Evolutionary conservation across 1,140 invertebrate species (phyloP), one percentile per base, ranked within the genome.

Genomic region (Cotesia chilonis): DNA sequence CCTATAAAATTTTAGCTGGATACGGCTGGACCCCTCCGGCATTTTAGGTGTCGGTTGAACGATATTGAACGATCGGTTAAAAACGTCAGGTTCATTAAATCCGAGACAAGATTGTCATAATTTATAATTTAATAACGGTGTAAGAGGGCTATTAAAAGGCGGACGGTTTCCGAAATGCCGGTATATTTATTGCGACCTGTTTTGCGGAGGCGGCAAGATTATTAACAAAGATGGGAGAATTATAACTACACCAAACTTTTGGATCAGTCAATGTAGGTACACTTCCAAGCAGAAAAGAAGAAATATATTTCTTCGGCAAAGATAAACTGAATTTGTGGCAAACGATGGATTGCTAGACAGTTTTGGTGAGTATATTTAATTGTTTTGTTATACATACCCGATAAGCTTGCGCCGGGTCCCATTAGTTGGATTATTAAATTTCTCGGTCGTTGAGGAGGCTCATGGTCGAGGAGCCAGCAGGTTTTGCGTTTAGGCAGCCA

Each of bases 401-500:
- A 73, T 73, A 75, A 57, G 67, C 68, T 70, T 61, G 68, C 38
- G 67, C 66, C 65, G 68, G 66, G 68, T 67, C 60, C 71, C 74
- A 78, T 76, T 86, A 86, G 83, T 77, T 81, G 83, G 83, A 87
- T 87, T 87, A 87, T 87, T 87, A 87, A 87, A 87, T 87, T 87
- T 87, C 84, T 86, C 80, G 80, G 78, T 84, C 79, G 80, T 81
- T 70, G 71, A 59, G 59, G 41, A 71, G 72, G 63, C 61, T 73
- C 70, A 57, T 73, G 70, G 75, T 77, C 72, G 74, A 80, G 76
- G 74, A 80, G 76, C 81, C 77, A 80, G 79, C 81, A 80, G 83
- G 81, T 85, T 83, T 86, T 82, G 83, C 86, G 83, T 87, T 87
- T 87, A 86, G 85, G 82, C 84, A 83, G 78, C 84, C 84, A 87